A percentile compares a stretch with the other conserved stretches of the same genome.
Conservation (phyloP, 1,140 invertebrate species). For the Periplaneta americana region DNA sequence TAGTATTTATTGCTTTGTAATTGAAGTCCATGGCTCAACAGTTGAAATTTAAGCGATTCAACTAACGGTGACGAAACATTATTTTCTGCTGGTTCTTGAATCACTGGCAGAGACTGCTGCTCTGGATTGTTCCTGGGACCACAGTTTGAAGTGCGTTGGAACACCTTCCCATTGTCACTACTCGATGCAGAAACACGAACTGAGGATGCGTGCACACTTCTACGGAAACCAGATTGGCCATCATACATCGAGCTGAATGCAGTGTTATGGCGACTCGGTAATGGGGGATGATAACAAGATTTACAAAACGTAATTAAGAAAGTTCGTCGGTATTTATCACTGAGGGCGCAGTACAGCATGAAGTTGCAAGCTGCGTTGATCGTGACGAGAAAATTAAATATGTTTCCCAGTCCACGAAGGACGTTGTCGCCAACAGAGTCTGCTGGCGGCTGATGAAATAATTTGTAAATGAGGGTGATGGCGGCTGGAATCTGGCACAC, state of each 20-base stretch:
- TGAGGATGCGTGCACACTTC: neutral
- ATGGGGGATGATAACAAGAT: conserved; percentile 27
- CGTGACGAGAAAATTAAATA: conserved; percentile 64
- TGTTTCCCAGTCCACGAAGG: conserved; percentile 54
- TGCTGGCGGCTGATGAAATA: conserved; percentile 37
- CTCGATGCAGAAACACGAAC: neutral
- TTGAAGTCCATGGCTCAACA: neutral
- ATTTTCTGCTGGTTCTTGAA: neutral
- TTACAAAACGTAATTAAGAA: conserved; percentile 57
- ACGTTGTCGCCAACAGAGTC: conserved; percentile 32
- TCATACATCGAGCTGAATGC: neutral
- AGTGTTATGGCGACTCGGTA: neutral
- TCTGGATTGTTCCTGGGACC: neutral
- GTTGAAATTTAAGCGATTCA: neutral
- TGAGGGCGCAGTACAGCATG: conserved; percentile 70
- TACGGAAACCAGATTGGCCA: neutral
- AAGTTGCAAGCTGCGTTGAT: conserved; percentile 71
- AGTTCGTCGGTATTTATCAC: conserved; percentile 68
- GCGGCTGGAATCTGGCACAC: conserved; percentile 67
- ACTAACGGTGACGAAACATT: neutral
- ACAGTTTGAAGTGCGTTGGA: neutral
- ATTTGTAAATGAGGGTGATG: conserved; percentile 43
- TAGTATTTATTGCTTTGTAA: neutral
- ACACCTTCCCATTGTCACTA: neutral
- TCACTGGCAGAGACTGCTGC: neutral